A percentile compares a stretch with the other conserved stretches of the same genome.
Conservation (phyloP, 2,113 vertebrate species). For the Petrocephalus microphthalmus region DNA sequence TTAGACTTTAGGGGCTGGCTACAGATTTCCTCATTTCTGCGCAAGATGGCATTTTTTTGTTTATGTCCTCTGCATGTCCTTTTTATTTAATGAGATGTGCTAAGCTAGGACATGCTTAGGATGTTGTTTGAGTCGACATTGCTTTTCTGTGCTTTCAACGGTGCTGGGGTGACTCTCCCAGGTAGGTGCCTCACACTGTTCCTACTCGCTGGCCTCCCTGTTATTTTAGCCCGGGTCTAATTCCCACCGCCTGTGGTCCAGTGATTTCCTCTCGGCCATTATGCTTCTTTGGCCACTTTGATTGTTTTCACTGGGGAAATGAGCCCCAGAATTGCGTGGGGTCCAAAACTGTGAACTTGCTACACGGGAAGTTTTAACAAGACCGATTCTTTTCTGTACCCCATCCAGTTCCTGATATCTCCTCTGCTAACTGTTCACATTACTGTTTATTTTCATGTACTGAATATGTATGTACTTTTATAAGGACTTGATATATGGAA, state of each 20-base stretch:
- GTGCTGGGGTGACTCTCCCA: neutral
- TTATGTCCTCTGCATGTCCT: neutral
- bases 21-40: neutral
- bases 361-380: neutral
- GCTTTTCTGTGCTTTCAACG: neutral
- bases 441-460: neutral
- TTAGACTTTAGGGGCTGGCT: neutral
- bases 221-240: neutral
- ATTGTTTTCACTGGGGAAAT: neutral
- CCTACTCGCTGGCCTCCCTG: neutral
- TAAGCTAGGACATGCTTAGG: neutral
- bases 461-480: neutral
- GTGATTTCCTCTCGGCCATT: neutral
- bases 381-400: neutral
- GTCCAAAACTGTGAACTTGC: neutral
- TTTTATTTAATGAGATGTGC: neutral
- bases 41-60: neutral
- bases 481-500: neutral
- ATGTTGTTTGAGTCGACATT: neutral
- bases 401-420: neutral
- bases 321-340: neutral
- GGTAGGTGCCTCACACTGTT: neutral
- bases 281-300: neutral
- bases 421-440: neutral
- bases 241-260: neutral